A percentile compares a stretch with the other conserved stretches of the same genome.
These are phyloP conservation scores for Hydriomena furcata DNA, from an alignment of 2,888 invertebrate species.

Conservation along the genomic window DNA sequence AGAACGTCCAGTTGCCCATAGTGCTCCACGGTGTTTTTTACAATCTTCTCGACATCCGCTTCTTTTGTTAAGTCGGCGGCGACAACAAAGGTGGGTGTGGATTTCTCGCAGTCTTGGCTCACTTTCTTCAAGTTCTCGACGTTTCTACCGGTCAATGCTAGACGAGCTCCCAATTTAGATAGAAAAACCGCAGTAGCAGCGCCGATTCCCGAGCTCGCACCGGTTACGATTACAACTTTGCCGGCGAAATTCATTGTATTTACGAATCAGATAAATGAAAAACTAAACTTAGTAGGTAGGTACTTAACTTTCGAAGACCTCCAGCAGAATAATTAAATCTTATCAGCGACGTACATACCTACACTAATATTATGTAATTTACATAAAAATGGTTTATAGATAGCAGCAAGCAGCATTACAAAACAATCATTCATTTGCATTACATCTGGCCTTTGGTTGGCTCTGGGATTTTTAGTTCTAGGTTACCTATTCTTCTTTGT, in stretches of 20 bases:
- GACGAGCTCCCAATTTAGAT: slow-evolving; percentile 88
- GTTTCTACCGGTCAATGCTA: slow-evolving; percentile 89
- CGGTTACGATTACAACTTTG: slow-evolving; percentile 90
- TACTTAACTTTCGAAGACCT: not conserved
- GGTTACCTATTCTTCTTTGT: too few species aligned
- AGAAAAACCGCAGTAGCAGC: slow-evolving; percentile 91
- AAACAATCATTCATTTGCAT: too few species aligned
- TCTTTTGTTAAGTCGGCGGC: slow-evolving; percentile 90
- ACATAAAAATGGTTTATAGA: too few species aligned
- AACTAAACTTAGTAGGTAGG: not conserved
- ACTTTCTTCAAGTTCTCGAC: slow-evolving; percentile 83
- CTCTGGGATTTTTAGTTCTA: too few species aligned
- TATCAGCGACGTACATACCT: slow-evolving; percentile 35
- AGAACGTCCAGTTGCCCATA: slow-evolving; percentile 92
- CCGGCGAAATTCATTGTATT: slow-evolving; percentile 84
- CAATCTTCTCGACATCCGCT: slow-evolving; percentile 87
- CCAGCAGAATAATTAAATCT: slow-evolving; percentile 28
- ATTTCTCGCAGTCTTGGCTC: slow-evolving; percentile 65
- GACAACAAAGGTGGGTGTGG: slow-evolving; percentile 80
- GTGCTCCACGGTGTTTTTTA: slow-evolving; percentile 88
- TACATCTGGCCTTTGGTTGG: too few species aligned
- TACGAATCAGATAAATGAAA: too few species aligned
- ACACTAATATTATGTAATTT: too few species aligned
- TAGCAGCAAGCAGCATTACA: too few species aligned
- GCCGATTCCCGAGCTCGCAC: slow-evolving; percentile 94